These are phyloP conservation scores for Stegophylla sp. DNA, from an alignment of 2,888 invertebrate genomes.

Conservation along the genomic window DNA sequence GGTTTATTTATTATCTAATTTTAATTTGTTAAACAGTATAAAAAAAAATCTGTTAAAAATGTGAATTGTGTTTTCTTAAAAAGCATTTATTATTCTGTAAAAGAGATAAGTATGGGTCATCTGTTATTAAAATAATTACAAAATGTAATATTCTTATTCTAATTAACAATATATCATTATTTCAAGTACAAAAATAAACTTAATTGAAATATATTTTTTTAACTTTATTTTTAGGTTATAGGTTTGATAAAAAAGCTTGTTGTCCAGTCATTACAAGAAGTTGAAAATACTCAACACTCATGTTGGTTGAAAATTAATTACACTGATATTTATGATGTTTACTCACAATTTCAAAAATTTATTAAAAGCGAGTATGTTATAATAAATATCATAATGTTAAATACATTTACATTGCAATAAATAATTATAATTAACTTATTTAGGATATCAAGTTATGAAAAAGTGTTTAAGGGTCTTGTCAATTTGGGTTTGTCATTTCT, in stretches of 20 bases:
- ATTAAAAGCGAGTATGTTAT: conserved; percentile 55
- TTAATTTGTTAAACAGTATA: no score
- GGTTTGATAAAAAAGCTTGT: conserved; percentile 42
- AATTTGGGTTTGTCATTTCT: conserved; percentile 67
- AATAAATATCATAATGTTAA: not conserved
- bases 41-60: no score
- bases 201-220: not conserved
- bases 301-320: conserved; percentile 42
- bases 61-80: no score
- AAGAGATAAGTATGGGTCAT: no score
- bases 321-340: conserved; percentile 44
- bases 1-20: no score
- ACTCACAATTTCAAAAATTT: conserved; percentile 32
- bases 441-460: conserved; percentile 67
- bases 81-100: no score
- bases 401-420: not conserved
- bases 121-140: no score
- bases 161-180: no score
- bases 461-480: conserved; percentile 68
- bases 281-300: conserved; percentile 31
- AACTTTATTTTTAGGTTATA: conserved; percentile 41
- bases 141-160: no score
- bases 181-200: no score
- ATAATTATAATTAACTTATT: conserved; percentile 58
- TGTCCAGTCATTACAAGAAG: conserved; percentile 29